A percentile compares a stretch with the other conserved stretches of the same genome.
Evolutionary conservation across 2,113 vertebrate genomes (phyloP).

Genomic region (Marmota monax): DNA sequence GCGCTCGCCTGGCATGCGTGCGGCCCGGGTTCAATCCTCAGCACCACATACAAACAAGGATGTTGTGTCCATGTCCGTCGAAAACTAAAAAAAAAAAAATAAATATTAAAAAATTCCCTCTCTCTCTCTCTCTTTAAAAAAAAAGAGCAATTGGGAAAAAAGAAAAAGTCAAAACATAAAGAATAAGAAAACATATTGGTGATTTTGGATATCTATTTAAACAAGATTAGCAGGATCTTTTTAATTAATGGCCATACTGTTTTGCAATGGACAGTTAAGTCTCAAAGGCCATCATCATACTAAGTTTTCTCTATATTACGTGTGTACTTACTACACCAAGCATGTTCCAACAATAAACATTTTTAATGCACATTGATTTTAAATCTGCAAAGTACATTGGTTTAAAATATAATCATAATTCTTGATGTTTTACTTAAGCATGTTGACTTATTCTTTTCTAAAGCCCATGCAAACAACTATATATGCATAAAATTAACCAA

Average conservation of each 20-base stretch:
- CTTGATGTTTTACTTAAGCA: background rate
- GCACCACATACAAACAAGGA: no score
- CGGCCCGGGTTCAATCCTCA: no score
- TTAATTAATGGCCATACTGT: background rate
- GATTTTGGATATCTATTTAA: background rate
- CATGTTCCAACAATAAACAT: background rate
- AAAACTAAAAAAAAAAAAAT: no score
- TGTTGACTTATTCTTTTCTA: background rate
- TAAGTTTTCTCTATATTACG: background rate
- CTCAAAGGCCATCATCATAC: background rate
- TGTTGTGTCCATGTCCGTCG: no score
- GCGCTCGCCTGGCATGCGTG: no score
- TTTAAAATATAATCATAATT: background rate
- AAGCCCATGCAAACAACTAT: background rate
- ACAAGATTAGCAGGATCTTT: background rate
- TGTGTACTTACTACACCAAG: background rate
- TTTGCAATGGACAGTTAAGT: background rate
- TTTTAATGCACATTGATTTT: background rate
- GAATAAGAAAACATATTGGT: background rate
- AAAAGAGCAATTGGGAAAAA: background rate
- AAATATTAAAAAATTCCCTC: no score
- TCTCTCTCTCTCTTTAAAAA: no score
- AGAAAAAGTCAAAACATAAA: background rate
- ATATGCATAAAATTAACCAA: background rate
- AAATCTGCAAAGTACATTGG: background rate